Conservation (phyloP, 1,140 invertebrate genomes). For the Oryzaephilus surinamensis region DNA sequence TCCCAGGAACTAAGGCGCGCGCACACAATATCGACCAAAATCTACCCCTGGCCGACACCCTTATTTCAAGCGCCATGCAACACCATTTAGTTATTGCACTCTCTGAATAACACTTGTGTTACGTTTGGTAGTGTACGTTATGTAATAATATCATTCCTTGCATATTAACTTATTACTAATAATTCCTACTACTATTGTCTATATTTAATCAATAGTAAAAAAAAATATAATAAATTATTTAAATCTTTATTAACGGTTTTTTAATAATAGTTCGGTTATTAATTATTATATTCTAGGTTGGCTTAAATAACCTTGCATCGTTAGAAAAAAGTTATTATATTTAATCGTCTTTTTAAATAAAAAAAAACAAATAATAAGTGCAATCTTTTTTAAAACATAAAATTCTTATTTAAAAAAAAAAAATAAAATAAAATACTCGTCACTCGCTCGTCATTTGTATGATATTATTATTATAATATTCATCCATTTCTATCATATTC, state of each 20-base stretch:
- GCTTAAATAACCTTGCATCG: conserved; percentile 31
- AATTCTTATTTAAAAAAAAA: too few species aligned
- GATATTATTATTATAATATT: too few species aligned
- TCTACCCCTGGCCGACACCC: conserved; percentile 36
- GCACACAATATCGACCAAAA: conserved; percentile 33
- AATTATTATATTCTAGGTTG: conserved; percentile 31
- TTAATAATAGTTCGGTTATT: conserved; percentile 31
- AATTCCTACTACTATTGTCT: conserved; percentile 37
- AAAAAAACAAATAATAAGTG: conserved; percentile 31
- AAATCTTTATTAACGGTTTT: conserved; percentile 32
- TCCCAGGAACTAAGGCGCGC: conserved; percentile 25
- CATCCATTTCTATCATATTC: conserved; percentile 19
- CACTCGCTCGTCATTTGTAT: conserved; percentile 20
- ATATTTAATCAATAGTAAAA: conserved; percentile 36
- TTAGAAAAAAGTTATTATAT: conserved; percentile 30
- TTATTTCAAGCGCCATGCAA: conserved; percentile 32
- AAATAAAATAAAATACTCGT: conserved; percentile 23
- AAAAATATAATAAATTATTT: conserved; percentile 35
- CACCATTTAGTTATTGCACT: conserved; percentile 40
- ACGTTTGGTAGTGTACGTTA: conserved; percentile 41
- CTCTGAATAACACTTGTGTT: conserved; percentile 41
- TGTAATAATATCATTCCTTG: conserved; percentile 41
- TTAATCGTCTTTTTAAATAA: conserved; percentile 29
- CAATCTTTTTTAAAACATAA: conserved; percentile 26
- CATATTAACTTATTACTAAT: conserved; percentile 39